phyloP scores from a whole-genome alignment of 2,888 invertebrate genomes.

The Busseola fusca region DNA sequence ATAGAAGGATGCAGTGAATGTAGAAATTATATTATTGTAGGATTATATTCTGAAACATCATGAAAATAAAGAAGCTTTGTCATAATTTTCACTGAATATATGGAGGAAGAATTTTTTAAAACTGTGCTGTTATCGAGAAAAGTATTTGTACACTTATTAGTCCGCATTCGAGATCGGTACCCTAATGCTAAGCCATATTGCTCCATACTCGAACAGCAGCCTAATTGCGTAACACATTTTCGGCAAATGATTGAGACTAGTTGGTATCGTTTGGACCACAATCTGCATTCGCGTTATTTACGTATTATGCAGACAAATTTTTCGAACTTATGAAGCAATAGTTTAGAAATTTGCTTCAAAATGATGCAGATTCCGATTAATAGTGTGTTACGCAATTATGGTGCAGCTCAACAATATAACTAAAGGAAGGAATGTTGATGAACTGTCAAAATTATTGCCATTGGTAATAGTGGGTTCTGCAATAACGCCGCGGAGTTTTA shows the following conservation, averaged over 20 bases:
- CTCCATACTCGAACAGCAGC: no score
- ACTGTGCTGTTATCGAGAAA: neutral
- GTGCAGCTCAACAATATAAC: neutral
- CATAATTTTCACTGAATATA: slow-evolving; percentile 9
- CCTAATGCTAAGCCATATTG: neutral
- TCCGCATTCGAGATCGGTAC: neutral
- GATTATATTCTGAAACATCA: slow-evolving; percentile 35
- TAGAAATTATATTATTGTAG: slow-evolving; percentile 40
- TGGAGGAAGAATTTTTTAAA: neutral
- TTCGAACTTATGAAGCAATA: no score
- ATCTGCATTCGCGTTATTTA: no score
- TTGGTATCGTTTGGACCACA: no score
- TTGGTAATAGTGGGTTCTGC: neutral
- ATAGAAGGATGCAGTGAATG: slow-evolving; percentile 46
- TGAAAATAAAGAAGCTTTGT: slow-evolving; percentile 17
- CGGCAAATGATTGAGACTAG: no score
- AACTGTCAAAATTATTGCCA: neutral
- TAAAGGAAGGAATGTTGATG: neutral
- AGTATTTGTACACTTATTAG: neutral
- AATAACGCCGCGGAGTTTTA: neutral
- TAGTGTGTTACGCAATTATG: no score
- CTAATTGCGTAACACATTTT: no score
- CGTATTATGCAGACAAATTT: no score
- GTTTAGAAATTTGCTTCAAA: no score
- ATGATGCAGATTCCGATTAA: no score